Percentiles rank a stretch among this genome's conserved stretches.
These are phyloP conservation scores for Sus cebifrons DNA, from an alignment of 2,797 vertebrate species.

Conservation along the genomic window DNA sequence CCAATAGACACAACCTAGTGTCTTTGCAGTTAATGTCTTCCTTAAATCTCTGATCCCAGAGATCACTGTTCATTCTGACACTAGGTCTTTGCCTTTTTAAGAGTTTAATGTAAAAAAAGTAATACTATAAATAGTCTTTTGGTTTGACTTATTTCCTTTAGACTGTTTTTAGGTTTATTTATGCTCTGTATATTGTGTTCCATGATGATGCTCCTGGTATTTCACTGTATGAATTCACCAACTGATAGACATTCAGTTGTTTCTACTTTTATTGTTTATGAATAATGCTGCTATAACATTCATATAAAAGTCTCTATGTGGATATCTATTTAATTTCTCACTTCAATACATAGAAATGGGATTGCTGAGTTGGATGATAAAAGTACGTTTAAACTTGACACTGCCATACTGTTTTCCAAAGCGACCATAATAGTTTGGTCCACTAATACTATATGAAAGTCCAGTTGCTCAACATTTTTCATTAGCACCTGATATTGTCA, in stretches of 20 bases:
- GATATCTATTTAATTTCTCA: neutral
- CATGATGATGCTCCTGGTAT: neutral
- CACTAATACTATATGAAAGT: neutral
- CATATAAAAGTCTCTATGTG: neutral
- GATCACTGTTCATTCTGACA: neutral
- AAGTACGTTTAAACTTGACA: neutral
- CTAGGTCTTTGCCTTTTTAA: neutral
- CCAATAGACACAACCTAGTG: no score
- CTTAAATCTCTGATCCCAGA: neutral
- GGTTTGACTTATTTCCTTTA: neutral
- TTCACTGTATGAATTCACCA: neutral
- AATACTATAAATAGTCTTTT: neutral
- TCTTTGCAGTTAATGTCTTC: neutral
- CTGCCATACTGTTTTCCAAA: neutral
- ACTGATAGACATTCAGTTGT: no score
- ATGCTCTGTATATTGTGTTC: neutral
- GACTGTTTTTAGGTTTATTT: neutral
- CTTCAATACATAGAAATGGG: neutral
- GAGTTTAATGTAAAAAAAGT: neutral
- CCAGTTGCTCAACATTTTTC: neutral
- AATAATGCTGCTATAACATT: neutral
- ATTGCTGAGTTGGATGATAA: neutral
- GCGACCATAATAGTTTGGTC: neutral
- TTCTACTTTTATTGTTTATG: neutral
- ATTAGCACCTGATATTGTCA: neutral